Conservation (phyloP, 2,113 vertebrate genomes). For the Cyanoramphus novaezelandiae region DNA sequence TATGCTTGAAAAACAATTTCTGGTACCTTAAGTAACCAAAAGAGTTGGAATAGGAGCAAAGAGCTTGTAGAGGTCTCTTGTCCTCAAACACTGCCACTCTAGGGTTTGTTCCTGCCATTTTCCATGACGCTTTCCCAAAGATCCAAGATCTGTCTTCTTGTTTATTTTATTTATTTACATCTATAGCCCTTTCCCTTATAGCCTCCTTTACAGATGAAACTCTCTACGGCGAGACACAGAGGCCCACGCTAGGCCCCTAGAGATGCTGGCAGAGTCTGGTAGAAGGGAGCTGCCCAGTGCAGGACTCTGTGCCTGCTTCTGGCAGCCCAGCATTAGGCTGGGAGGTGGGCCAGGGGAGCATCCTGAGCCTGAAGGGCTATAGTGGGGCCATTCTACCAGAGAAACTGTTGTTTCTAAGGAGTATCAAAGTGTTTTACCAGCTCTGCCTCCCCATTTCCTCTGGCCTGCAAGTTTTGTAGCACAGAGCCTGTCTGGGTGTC, state of each 20-base stretch:
- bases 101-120: background rate
- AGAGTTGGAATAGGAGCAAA: background rate
- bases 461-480: background rate
- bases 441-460: background rate
- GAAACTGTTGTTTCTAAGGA: background rate
- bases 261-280: background rate
- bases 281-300: background rate
- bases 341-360: background rate
- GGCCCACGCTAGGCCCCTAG: background rate
- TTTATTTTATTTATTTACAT: background rate
- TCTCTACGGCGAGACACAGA: fast-evolving
- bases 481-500: background rate
- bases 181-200: background rate
- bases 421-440: background rate
- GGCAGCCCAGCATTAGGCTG: background rate
- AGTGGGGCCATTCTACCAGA: background rate
- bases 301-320: background rate
- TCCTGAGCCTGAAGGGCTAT: background rate
- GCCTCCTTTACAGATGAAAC: background rate
- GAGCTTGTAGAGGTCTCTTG: background rate
- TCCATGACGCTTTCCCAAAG: fast-evolving
- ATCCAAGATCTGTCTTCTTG: background rate
- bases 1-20: background rate
- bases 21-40: background rate
- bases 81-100: background rate